A percentile compares a stretch with the other conserved stretches of the same genome.
These are phyloP conservation scores for Hyphantria cunea DNA, from an alignment of 1,140 invertebrate species.

Conservation along the genomic window DNA sequence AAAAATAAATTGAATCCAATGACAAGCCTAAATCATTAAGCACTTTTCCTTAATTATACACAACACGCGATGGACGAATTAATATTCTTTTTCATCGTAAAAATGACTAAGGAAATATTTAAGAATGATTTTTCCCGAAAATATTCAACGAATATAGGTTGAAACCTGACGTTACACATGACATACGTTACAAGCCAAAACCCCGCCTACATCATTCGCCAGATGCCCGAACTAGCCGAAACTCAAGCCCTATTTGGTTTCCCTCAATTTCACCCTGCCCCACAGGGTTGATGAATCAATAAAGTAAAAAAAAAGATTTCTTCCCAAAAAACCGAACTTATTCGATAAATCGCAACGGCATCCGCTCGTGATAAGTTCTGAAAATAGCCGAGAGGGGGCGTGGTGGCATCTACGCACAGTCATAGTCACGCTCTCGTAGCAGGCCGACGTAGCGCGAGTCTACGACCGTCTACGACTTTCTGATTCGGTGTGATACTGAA, in stretches of 20 bases:
- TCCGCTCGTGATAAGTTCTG: conserved; percentile 3
- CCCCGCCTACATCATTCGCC: conserved; percentile 8
- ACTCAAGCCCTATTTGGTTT: conserved; percentile 12
- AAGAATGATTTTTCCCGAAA: neutral
- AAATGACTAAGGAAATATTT: neutral
- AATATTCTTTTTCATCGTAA: too few species aligned
- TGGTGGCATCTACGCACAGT: conserved; percentile 16
- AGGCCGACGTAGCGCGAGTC: conserved; percentile 13
- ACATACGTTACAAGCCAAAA: neutral
- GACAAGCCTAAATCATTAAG: too few species aligned
- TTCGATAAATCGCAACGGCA: conserved; percentile 6
- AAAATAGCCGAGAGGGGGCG: conserved; percentile 10
- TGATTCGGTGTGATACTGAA: neutral
- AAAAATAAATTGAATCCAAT: too few species aligned
- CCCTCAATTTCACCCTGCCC: conserved; percentile 13
- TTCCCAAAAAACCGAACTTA: conserved; percentile 11
- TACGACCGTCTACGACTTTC: neutral
- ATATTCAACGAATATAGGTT: neutral
- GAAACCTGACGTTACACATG: neutral
- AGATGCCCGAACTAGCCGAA: neutral
- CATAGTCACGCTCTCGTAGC: conserved; percentile 16
- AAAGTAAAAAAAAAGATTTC: conserved; percentile 15
- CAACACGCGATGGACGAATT: too few species aligned
- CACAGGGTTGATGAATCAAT: conserved; percentile 21
- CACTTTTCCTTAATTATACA: too few species aligned